A percentile compares a stretch with the other conserved stretches of the same genome.
Evolutionary conservation across 2,888 invertebrate species (phyloP).

Genomic region (Ceratothoa steindachneri): DNA sequence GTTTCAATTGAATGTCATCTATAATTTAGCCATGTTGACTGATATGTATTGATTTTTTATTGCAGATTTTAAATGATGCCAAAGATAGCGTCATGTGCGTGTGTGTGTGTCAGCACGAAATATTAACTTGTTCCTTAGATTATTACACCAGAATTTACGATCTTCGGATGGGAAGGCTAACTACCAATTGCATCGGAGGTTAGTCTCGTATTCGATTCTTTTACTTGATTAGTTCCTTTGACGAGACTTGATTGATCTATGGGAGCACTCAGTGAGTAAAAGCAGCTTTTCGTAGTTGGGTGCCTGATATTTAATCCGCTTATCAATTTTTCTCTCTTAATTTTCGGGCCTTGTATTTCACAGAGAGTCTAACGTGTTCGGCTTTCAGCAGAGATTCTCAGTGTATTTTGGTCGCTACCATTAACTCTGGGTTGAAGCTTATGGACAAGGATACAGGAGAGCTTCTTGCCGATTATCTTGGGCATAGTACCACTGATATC

Average conservation of each 20-base stretch:
- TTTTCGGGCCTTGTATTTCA: too few species aligned
- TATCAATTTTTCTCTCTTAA: too few species aligned
- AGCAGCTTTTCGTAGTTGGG: too few species aligned
- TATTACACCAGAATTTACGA: conserved; percentile 83
- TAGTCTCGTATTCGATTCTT: not conserved
- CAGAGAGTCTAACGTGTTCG: conserved; percentile 76
- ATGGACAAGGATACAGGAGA: conserved; percentile 84
- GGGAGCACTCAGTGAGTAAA: too few species aligned
- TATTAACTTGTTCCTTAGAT: conserved; percentile 85
- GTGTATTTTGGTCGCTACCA: conserved; percentile 78
- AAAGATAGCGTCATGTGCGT: conserved; percentile 72
- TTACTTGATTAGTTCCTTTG: not conserved
- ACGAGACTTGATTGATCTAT: not conserved
- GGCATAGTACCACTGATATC: conserved; percentile 76
- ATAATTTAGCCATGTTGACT: too few species aligned
- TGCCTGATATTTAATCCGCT: too few species aligned
- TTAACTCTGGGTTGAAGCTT: conserved; percentile 75
- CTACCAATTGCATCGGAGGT: conserved; percentile 77
- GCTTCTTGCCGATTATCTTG: conserved; percentile 68
- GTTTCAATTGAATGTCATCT: too few species aligned
- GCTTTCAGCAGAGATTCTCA: conserved; percentile 87
- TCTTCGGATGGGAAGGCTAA: conserved; percentile 76
- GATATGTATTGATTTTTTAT: too few species aligned
- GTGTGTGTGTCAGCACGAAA: conserved; percentile 77
- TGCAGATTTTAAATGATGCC: conserved; percentile 72